Base-by-base conservation (phyloP, 2,797 vertebrate genomes). In the Enteromius viviparus region DNA sequence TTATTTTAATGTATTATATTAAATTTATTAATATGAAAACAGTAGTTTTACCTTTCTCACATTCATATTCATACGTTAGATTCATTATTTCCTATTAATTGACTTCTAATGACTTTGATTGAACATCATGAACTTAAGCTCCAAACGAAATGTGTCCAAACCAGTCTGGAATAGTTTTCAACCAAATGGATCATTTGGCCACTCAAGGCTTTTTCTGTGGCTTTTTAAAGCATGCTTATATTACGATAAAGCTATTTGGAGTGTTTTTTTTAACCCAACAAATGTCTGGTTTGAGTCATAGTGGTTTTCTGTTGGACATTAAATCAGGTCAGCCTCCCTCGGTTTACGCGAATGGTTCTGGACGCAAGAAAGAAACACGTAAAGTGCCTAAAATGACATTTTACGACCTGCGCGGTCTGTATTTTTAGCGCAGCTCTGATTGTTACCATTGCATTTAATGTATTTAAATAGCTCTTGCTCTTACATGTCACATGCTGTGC, bases 401-500 rank as follows among this genome's bases (percentile, higher is more conserved):
- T 62, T 49, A 19, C 17, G 1, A 34, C 11, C 53, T 68, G 32
- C 45, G 19, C 26, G 7, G 55, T 7, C 11, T 65, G 21, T 53
- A 42, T 75, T 53, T 82, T 65, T 82, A 74, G 29, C 34, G 2
- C 29, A 3, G 32, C 11, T 55, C 45, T 11, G 23, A 53, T 26
- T 29, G 6, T 21, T 51, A 40, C 29, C 3, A 40, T 21, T 58
- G n/a, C 26, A 6, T 17, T 21, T 40, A 62, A 64, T 34, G 60
- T 15, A 32, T 75, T 68, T 66, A 82, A 75, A 66, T 66, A 55
- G 45, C n/a, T 12, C n/a, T 65, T 55, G 47, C 26, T 75, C n/a
- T 82, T 53, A n/a, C 15, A 5, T 66, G 47, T 55, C 80, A 53
- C 69, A 45, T 9, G 11, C 40, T 74, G 69, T 37, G 55, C 17